Percentiles rank a stretch among this genome's conserved stretches.
phyloP scores from a whole-genome alignment of 2,113 vertebrate genomes.

The Psephotus haematonotus region DNA sequence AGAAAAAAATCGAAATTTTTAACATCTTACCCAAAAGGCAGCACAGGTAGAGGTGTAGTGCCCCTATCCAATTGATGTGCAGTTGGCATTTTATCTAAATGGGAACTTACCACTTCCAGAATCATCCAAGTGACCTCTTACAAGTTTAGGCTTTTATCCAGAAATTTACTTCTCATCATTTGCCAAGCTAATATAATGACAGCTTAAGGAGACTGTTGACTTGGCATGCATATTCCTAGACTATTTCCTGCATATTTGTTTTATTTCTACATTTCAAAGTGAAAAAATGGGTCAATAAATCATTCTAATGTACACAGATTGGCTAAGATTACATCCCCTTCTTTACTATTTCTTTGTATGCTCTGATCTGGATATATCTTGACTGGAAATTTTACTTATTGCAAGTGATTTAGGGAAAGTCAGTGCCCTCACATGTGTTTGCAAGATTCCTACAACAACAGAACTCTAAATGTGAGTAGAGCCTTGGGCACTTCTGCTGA shows the following conservation, averaged over 20 bases:
- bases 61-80: neutral
- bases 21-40: neutral
- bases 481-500: neutral
- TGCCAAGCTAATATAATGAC: constrained; percentile 7
- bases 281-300: constrained; percentile 20
- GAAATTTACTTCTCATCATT: neutral
- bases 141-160: neutral
- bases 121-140: neutral
- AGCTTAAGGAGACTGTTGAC: neutral
- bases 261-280: constrained; percentile 4
- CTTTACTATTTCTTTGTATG: neutral
- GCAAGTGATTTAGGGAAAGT: neutral
- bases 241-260: neutral
- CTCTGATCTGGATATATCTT: neutral
- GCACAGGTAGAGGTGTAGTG: accelerated
- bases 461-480: neutral
- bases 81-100: neutral
- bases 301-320: constrained; percentile 21
- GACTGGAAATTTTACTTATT: neutral
- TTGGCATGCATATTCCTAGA: neutral
- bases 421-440: neutral
- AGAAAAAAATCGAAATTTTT: neutral
- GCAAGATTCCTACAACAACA: neutral
- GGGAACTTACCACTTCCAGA: neutral
- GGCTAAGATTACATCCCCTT: neutral